Base-by-base conservation (phyloP, 2,113 vertebrate genomes). In the Aegithalos caudatus region DNA sequence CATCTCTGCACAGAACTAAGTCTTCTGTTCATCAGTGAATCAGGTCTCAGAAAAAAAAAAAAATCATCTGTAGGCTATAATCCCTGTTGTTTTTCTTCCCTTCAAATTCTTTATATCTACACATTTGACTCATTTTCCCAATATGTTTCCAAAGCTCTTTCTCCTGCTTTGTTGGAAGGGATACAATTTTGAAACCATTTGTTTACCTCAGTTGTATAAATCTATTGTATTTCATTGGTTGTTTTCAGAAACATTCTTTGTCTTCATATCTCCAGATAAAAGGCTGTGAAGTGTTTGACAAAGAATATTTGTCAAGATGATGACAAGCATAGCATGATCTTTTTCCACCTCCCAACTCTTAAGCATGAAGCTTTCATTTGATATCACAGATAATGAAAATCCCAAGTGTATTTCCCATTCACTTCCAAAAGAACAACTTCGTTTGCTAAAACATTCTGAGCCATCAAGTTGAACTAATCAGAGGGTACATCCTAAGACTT, bases 231-330 rank as follows among this genome's bases (percentile, higher is more conserved):
- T 88, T 85, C 61, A 53, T 8, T 24, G 4, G 76, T 69, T 84
- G 79, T 94, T 95, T 96, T 92, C 56, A 87, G 89, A 57, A 71
- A n/a, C 24, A 92, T 40, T 71, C 6, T 79, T 80, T 73, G 7
- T 24, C 57, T 86, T 86, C 69, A 16, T 25, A 48, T 19, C 29
- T 42, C 31, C 38, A 88, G 24, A 65, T 21, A 83, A 76, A 37
- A 82, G 76, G 23, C 10, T 54, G 38, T 47, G 19, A 73, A 82
- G 9, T 7, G 1, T 57, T 64, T 76, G 44, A 29, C 29, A 79
- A 85, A 61, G 29, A 89, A 35, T 54, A 73, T 62, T 90, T 67
- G 5, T 62, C 47, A 70, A 62, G 87, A 62, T 3, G 29, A 51
- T 27, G 47, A 72, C 45, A 91, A 80, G 27, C 18, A 22, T 29